Conservation (phyloP, 1,140 invertebrate genomes). For the Bradysia coprophila region DNA sequence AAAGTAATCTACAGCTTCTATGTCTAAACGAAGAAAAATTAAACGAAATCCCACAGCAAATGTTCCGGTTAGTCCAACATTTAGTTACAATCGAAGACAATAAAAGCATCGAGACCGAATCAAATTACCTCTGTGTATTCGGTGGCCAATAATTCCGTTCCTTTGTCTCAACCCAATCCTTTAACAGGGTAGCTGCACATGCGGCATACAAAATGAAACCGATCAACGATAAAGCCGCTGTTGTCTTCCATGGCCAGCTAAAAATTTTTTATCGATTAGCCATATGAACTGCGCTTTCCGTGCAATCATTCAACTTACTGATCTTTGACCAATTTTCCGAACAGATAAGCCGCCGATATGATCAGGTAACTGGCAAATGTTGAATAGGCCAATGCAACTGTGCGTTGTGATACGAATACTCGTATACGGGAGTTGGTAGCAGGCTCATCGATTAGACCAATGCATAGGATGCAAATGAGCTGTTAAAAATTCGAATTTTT, state of each 20-base stretch:
- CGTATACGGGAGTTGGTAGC: slow-evolving; percentile 19
- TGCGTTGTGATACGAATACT: slow-evolving; percentile 18
- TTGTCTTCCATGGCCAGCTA: slow-evolving; percentile 18
- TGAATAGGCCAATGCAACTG: slow-evolving; percentile 18
- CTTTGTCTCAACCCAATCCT: slow-evolving; percentile 21
- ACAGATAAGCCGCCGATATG: slow-evolving; percentile 18
- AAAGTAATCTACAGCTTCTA: no score
- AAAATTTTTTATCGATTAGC: no score
- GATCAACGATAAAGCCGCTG: slow-evolving; percentile 14
- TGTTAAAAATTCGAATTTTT: slow-evolving; percentile 5
- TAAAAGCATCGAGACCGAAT: no score
- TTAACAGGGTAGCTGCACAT: slow-evolving; percentile 14
- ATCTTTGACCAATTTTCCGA: slow-evolving; percentile 20
- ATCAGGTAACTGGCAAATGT: slow-evolving; percentile 20
- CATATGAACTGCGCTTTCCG: no score
- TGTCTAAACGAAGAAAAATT: no score
- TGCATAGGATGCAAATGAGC: slow-evolving; percentile 11
- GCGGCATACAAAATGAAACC: slow-evolving; percentile 16
- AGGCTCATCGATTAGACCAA: slow-evolving; percentile 21
- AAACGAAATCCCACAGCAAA: no score
- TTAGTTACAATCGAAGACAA: no score
- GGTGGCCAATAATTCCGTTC: slow-evolving; percentile 23
- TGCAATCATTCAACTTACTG: no score
- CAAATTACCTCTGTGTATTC: slow-evolving; percentile 14
- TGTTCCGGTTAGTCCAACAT: no score